Evolutionary conservation across 2,888 invertebrate genomes (phyloP).

Genomic region (Labia minor): DNA sequence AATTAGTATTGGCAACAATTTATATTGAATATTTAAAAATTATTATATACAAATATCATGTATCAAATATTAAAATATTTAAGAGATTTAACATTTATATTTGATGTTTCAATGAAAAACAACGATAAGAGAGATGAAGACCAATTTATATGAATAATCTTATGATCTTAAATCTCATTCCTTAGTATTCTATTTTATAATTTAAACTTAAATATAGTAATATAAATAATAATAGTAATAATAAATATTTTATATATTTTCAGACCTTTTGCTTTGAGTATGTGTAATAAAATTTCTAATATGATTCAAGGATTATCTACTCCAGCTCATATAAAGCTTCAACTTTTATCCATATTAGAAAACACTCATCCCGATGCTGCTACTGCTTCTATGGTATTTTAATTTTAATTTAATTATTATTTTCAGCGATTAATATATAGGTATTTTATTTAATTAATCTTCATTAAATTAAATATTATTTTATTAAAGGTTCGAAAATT

Average conservation of each 20-base stretch:
- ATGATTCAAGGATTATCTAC: constrained; percentile 92
- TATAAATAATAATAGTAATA: too few species aligned
- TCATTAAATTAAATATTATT: constrained; percentile 17
- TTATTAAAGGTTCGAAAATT: constrained; percentile 53
- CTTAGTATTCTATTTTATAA: too few species aligned
- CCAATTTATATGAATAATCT: too few species aligned
- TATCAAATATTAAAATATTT: too few species aligned
- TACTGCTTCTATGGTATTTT: constrained; percentile 56
- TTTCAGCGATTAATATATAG: background rate
- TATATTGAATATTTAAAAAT: too few species aligned
- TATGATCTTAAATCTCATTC: too few species aligned
- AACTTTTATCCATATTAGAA: constrained; percentile 79
- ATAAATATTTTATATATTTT: constrained; percentile 18
- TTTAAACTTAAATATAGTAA: too few species aligned
- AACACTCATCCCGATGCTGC: constrained; percentile 83
- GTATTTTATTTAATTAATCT: background rate
- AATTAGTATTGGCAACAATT: too few species aligned
- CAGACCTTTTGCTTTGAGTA: constrained; percentile 87
- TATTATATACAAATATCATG: too few species aligned
- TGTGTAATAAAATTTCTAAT: constrained; percentile 89
- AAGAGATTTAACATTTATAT: too few species aligned
- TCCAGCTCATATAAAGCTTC: constrained; percentile 81
- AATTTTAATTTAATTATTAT: background rate
- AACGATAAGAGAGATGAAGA: too few species aligned
- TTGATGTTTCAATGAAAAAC: too few species aligned